Conservation (phyloP, 2,888 invertebrate genomes). For the Opisthograptis luteolata region DNA sequence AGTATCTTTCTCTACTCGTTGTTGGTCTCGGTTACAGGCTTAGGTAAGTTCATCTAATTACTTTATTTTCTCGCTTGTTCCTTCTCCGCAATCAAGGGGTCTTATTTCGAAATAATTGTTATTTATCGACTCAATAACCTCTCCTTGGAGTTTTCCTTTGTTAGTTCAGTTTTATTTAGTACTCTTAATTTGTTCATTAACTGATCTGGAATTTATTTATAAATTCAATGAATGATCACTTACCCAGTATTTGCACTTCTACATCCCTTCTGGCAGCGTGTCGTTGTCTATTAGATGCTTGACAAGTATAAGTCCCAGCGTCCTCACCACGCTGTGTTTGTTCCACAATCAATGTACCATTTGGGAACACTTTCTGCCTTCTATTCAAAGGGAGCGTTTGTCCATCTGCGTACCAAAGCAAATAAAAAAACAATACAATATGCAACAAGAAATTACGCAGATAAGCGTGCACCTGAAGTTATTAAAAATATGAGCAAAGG, state of each 20-base stretch:
- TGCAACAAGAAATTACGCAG: not conserved
- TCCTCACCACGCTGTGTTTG: slow-evolving; percentile 94
- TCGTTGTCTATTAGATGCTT: slow-evolving; percentile 93
- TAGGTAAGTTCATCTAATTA: slow-evolving; percentile 14
- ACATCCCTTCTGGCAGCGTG: slow-evolving; percentile 90
- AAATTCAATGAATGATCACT: slow-evolving; percentile 37
- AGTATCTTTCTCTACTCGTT: slow-evolving; percentile 3
- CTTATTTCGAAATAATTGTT: slow-evolving; percentile 22
- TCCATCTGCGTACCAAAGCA: slow-evolving; percentile 85
- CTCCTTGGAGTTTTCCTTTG: slow-evolving; percentile 6
- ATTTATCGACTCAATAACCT: slow-evolving; percentile 20
- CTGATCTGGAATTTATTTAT: too few relatives aligned
- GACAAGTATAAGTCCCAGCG: slow-evolving; percentile 95
- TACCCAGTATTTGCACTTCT: slow-evolving; percentile 90
- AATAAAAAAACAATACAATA: not conserved
- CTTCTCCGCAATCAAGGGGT: slow-evolving; percentile 11
- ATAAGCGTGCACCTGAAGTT: not conserved
- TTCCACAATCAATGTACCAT: slow-evolving; percentile 94
- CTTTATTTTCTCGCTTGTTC: slow-evolving; percentile 13
- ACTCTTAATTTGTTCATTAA: slow-evolving; percentile 6
- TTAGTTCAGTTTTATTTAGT: slow-evolving; percentile 1
- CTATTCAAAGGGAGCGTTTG: slow-evolving; percentile 94
- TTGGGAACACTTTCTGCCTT: slow-evolving; percentile 92
- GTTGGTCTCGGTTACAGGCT: slow-evolving; percentile 5
- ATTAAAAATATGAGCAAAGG: not conserved